Evolutionary conservation across 2,888 invertebrate species (phyloP).

Genomic region (Sturmia bella): DNA sequence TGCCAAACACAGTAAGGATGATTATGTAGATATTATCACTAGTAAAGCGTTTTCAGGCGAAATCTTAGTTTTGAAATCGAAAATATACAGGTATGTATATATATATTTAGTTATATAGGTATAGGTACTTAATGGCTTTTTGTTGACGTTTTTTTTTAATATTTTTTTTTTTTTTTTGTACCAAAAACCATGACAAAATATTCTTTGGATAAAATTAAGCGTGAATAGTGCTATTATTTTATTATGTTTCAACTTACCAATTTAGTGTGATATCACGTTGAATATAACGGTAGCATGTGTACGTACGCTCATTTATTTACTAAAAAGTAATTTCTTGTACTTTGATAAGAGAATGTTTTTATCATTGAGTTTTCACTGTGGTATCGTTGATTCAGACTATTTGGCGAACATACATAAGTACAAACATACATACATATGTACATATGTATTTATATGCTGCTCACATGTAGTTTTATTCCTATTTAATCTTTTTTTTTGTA

Average conservation of each 20-base stretch:
- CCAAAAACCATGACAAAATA: too few species aligned
- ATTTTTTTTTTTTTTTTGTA: too few species aligned
- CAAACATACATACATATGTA: neutral
- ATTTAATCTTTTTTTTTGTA: too few species aligned
- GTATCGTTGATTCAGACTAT: conserved; percentile 39
- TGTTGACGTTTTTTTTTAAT: too few species aligned
- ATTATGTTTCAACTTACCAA: conserved; percentile 35
- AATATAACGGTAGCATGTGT: conserved; percentile 27
- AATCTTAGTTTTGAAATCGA: neutral
- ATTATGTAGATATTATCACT: too few species aligned
- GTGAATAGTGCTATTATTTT: neutral
- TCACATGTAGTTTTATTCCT: too few species aligned
- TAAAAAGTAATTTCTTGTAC: neutral
- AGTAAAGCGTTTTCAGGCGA: too few species aligned
- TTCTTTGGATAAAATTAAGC: too few species aligned
- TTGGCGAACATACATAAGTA: conserved; percentile 32
- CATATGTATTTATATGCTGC: neutral
- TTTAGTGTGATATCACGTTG: conserved; percentile 41
- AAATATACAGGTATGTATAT: neutral
- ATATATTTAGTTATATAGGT: neutral
- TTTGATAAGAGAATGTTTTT: conserved; percentile 5
- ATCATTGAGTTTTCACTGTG: conserved; percentile 31
- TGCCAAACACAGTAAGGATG: too few species aligned
- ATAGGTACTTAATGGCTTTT: too few species aligned
- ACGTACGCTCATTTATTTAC: neutral